A percentile compares a stretch with the other conserved stretches of the same genome.
phyloP scores from a whole-genome alignment of 2,888 invertebrate genomes.

The Diarsia brunnea region DNA sequence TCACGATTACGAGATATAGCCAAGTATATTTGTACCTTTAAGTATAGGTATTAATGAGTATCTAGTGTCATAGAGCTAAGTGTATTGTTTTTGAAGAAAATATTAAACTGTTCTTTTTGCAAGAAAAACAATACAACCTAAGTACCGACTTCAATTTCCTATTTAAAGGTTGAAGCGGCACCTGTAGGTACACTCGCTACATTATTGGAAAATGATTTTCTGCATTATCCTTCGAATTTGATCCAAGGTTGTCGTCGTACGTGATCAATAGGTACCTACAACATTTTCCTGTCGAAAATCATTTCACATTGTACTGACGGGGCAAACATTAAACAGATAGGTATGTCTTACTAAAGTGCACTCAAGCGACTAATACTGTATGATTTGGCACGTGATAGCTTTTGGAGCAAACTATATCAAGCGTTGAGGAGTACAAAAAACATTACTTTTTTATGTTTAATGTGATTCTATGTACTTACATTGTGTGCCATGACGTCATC shows the following conservation, averaged over 20 bases:
- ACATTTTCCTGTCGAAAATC: slow-evolving; percentile 42
- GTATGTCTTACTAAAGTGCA: slow-evolving; percentile 63
- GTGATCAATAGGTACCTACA: slow-evolving; percentile 25
- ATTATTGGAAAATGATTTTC: slow-evolving; percentile 40
- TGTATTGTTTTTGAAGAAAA: not conserved
- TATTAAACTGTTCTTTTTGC: slow-evolving; percentile 1
- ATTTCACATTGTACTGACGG: slow-evolving; percentile 49
- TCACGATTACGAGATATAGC: not conserved
- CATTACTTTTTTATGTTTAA: not conserved
- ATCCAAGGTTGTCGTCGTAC: slow-evolving; percentile 19
- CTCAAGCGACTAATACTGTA: slow-evolving; percentile 64
- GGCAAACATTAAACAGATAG: slow-evolving; percentile 61
- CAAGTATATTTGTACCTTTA: not conserved
- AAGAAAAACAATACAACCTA: not conserved
- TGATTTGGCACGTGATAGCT: slow-evolving; percentile 58
- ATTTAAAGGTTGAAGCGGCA: not conserved
- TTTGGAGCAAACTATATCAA: slow-evolving; percentile 45
- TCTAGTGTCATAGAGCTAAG: not conserved
- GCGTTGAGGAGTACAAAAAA: slow-evolving; percentile 22
- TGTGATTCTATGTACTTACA: not conserved
- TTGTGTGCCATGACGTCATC: not conserved
- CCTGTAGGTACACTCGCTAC: not conserved
- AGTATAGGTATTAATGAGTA: not conserved
- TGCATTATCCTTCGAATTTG: slow-evolving; percentile 20
- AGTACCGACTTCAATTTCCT: not conserved